A percentile compares a stretch with the other conserved stretches of the same genome.
Conservation (phyloP, 64 coral and sea anemone genomes). For the Catalaphyllia jardinei region DNA sequence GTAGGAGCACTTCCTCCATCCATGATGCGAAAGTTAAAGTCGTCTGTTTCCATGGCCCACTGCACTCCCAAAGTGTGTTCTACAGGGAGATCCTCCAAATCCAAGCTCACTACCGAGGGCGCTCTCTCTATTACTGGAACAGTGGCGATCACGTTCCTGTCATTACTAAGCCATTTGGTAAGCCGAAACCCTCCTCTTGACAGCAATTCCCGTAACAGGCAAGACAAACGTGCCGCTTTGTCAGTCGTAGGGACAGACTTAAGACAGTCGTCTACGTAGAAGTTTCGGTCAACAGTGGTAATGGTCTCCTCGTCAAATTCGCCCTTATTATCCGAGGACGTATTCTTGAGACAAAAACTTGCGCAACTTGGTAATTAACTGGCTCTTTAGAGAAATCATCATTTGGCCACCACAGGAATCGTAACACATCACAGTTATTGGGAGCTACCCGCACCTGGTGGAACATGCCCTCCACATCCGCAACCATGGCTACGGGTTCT, state of each 20-base stretch:
- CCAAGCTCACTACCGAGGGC: too few relatives aligned
- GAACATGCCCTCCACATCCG: too few relatives aligned
- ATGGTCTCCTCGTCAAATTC: neutral
- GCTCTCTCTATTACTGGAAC: conserved; percentile 34
- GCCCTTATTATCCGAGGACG: conserved; percentile 1
- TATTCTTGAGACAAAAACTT: conserved; percentile 30
- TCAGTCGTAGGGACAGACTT: conserved; percentile 18
- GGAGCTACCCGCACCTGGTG: too few relatives aligned
- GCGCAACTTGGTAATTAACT: conserved; percentile 29
- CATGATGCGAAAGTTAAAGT: too few relatives aligned
- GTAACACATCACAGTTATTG: neutral
- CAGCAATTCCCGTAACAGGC: conserved; percentile 6
- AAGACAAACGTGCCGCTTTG: neutral
- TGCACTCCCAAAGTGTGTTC: too few relatives aligned
- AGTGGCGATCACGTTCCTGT: conserved; percentile 5
- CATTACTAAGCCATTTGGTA: conserved; percentile 21
- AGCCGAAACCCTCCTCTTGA: too few relatives aligned
- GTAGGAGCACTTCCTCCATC: neutral
- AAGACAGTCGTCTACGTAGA: conserved; percentile 47
- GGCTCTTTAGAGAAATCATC: neutral
- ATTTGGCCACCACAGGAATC: too few relatives aligned
- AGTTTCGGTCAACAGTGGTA: conserved; percentile 13
- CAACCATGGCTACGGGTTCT: too few relatives aligned
- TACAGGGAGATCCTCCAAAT: too few relatives aligned
- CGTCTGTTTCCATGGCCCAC: too few relatives aligned